Percentiles rank a stretch among this genome's conserved stretches.
Conservation (phyloP, 2,113 vertebrate genomes). For the Scopus umbretta region DNA sequence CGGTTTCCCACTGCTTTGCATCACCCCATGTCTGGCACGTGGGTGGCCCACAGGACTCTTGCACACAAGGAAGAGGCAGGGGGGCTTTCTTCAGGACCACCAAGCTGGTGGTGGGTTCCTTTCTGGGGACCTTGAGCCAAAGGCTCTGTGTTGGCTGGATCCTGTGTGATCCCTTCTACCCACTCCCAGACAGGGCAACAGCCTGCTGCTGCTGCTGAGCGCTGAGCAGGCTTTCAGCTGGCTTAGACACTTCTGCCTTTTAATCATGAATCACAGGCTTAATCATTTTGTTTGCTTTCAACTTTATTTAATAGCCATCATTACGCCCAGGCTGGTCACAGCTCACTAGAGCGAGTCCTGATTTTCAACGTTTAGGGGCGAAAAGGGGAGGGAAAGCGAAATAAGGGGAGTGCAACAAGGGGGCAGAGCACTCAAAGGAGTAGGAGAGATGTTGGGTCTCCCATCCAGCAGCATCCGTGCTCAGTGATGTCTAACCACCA, state of each 20-base stretch:
- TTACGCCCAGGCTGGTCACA: not conserved
- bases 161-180: not conserved
- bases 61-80: not conserved
- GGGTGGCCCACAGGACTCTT: not conserved
- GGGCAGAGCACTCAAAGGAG: rapidly evolving
- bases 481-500: rapidly evolving
- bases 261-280: not conserved
- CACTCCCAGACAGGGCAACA: not conserved
- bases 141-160: not conserved
- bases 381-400: not conserved
- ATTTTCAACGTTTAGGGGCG: not conserved
- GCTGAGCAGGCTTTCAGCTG: not conserved
- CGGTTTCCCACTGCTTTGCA: not conserved
- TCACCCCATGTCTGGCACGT: rapidly evolving
- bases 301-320: not conserved
- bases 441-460: not conserved
- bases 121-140: not conserved
- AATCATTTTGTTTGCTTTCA: not conserved
- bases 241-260: not conserved
- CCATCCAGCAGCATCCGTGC: not conserved
- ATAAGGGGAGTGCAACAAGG: rapidly evolving
- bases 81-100: not conserved
- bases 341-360: not conserved
- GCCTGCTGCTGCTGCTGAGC: not conserved
- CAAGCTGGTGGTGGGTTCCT: not conserved